Percentiles rank a stretch among this genome's conserved stretches.
phyloP scores from a whole-genome alignment of 2,797 vertebrate species.

The Aldrovandia affinis region DNA sequence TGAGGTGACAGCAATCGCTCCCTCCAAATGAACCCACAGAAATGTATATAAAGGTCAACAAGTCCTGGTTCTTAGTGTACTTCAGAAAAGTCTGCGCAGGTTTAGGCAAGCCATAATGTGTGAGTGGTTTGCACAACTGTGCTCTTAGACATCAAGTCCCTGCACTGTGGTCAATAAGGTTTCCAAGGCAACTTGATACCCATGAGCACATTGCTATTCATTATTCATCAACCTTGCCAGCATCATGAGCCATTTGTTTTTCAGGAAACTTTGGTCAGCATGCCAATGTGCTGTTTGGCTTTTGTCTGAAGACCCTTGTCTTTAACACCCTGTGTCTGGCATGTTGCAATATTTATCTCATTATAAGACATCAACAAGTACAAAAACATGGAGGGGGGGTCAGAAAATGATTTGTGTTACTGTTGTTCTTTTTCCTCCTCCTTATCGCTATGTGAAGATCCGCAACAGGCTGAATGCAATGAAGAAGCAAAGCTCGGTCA shows the following conservation, averaged over 20 bases:
- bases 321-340: background rate
- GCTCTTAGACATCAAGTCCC: constrained; percentile 17
- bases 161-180: constrained; percentile 21
- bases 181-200: constrained; percentile 7
- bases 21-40: background rate
- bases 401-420: background rate
- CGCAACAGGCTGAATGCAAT: background rate
- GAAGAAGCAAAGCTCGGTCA: background rate
- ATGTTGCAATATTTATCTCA: background rate
- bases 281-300: constrained; percentile 3
- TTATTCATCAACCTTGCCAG: constrained; percentile 13
- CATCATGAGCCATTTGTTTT: background rate
- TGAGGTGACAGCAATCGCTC: constrained; percentile 4
- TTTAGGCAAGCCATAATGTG: background rate
- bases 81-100: constrained; percentile 10
- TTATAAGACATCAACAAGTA: background rate
- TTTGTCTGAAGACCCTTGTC: background rate
- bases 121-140: constrained; percentile 4
- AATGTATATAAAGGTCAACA: constrained; percentile 10
- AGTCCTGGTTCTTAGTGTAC: background rate
- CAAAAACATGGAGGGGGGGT: background rate
- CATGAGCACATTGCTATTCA: constrained; percentile 4
- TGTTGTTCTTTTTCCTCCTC: background rate
- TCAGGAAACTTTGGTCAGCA: background rate
- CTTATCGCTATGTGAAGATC: background rate